Percentiles rank a stretch among this genome's conserved stretches.
These are phyloP conservation scores for Neuroterus valhalla DNA, from an alignment of 1,140 invertebrate genomes.

Conservation along the genomic window DNA sequence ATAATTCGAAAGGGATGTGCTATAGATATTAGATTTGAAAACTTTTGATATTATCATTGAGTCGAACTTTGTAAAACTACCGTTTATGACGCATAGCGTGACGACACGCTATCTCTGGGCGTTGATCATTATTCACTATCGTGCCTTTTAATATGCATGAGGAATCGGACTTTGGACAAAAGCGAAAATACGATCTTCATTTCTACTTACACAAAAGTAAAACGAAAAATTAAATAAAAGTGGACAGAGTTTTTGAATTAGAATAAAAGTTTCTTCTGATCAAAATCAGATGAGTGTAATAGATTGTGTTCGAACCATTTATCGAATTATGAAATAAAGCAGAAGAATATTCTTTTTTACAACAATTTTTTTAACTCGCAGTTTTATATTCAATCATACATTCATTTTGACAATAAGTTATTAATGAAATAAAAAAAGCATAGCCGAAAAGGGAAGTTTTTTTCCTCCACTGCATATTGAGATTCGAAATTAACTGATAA, in stretches of 20 bases:
- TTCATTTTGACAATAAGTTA: no score
- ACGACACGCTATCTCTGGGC: conserved; percentile 20
- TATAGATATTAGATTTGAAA: not conserved
- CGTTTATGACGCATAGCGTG: conserved; percentile 27
- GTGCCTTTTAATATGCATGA: conserved; percentile 26
- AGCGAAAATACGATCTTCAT: conserved; percentile 9
- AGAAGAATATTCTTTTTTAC: no score
- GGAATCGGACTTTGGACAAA: conserved; percentile 23
- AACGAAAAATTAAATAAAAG: not conserved
- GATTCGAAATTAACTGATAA: no score
- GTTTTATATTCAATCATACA: no score
- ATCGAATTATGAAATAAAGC: no score
- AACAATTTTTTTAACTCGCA: no score
- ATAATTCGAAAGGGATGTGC: not conserved
- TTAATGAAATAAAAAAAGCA: no score
- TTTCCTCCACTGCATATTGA: no score
- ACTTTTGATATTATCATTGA: not conserved
- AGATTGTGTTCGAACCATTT: no score
- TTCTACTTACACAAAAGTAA: not conserved
- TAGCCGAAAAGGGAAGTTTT: no score
- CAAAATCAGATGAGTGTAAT: no score
- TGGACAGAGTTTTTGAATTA: not conserved
- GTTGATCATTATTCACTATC: conserved; percentile 30
- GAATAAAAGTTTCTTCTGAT: no score
- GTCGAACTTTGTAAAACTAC: conserved; percentile 17